Conservation (phyloP, 2,888 invertebrate genomes). For the Eueremaeus valkanovi region DNA sequence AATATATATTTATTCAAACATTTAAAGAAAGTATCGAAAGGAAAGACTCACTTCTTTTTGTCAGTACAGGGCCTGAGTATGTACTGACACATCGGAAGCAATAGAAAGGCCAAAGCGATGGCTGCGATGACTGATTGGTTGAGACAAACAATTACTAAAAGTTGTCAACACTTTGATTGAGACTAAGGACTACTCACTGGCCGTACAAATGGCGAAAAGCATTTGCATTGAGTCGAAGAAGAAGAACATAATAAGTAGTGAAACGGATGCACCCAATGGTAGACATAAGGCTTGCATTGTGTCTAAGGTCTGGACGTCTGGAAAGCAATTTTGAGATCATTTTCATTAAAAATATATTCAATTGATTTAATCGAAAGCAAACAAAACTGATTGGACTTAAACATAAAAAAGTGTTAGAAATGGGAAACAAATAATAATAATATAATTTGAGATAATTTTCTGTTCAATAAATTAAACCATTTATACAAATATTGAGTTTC, state of each 20-base stretch:
- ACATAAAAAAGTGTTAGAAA: too few relatives aligned
- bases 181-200: slow-evolving; percentile 63
- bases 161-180: neutral
- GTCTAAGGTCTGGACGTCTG: slow-evolving; percentile 84
- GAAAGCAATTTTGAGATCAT: slow-evolving; percentile 34
- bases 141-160: neutral
- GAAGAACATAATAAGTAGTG: slow-evolving; percentile 95
- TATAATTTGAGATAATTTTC: too few relatives aligned
- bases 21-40: slow-evolving; percentile 17
- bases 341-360: neutral
- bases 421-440: too few relatives aligned
- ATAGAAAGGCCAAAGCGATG: slow-evolving; percentile 89
- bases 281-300: slow-evolving; percentile 95
- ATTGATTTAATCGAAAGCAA: slow-evolving; percentile 36
- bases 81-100: slow-evolving; percentile 96
- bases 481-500: too few relatives aligned
- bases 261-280: slow-evolving; percentile 91
- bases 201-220: slow-evolving; percentile 80
- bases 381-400: too few relatives aligned
- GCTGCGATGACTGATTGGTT: slow-evolving; percentile 88
- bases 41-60: slow-evolving; percentile 62
- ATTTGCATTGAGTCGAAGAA: slow-evolving; percentile 98
- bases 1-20: slow-evolving; percentile 1
- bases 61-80: slow-evolving; percentile 78
- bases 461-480: too few relatives aligned